phyloP scores from a whole-genome alignment of 2,113 vertebrate genomes.

The Gadus chalcogrammus region DNA sequence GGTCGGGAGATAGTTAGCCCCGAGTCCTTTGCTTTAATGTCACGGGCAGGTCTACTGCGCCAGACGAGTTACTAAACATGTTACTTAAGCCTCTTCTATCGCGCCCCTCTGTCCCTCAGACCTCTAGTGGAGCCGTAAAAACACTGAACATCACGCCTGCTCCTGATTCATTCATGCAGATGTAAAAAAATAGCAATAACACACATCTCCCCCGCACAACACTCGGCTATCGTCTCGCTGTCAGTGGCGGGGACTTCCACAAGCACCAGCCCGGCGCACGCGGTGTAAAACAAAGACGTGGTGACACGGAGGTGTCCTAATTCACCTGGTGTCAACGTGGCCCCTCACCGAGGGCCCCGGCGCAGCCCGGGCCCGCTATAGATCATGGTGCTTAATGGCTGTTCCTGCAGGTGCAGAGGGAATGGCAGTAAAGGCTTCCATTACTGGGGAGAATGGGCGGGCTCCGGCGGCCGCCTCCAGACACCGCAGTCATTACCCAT shows the following conservation, averaged over 20 bases:
- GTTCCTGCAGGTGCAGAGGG: constrained; percentile 68
- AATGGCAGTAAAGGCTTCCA: constrained; percentile 69
- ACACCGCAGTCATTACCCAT: constrained; percentile 71
- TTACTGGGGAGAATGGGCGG: constrained; percentile 65
- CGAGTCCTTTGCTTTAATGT: constrained; percentile 67
- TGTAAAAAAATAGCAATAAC: constrained; percentile 34
- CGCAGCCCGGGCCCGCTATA: constrained; percentile 49
- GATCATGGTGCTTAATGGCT: constrained; percentile 65
- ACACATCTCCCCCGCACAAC: constrained; percentile 23
- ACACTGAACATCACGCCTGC: constrained; percentile 44
- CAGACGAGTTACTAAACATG: too few species aligned
- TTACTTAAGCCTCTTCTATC: constrained; percentile 6
- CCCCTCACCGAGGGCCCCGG: constrained; percentile 45
- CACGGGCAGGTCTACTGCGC: constrained; percentile 56
- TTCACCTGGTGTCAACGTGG: constrained; percentile 51
- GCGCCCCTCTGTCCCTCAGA: constrained; percentile 63
- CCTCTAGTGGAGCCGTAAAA: constrained; percentile 61
- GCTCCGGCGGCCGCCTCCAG: constrained; percentile 65
- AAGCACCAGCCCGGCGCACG: constrained; percentile 1
- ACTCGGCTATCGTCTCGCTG: constrained; percentile 7
- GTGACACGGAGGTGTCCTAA: constrained; percentile 42
- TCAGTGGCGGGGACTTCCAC: constrained; percentile 13
- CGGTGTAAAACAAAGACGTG: constrained; percentile 30
- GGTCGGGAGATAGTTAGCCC: constrained; percentile 67
- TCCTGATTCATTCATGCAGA: constrained; percentile 37